Evolutionary conservation across 92 coral and sea anemone species (phyloP).

Genomic region (Paramuricea clavata): DNA sequence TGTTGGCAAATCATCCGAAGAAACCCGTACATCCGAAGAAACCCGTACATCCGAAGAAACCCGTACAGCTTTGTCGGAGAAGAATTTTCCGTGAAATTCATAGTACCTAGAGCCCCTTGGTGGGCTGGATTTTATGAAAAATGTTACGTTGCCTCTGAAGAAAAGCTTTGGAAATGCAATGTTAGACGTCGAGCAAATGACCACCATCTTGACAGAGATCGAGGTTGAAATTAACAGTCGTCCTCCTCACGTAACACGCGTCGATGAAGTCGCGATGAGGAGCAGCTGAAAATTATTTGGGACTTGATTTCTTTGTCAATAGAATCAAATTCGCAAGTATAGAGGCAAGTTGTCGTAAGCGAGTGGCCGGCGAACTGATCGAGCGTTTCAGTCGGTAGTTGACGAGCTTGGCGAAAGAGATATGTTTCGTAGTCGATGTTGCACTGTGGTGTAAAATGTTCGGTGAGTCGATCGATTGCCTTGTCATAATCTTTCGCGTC

Average conservation of each 20-base stretch:
- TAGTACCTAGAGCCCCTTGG: too few species aligned
- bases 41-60: too few species aligned
- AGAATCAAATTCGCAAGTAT: slow-evolving; percentile 11
- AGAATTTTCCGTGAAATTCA: too few species aligned
- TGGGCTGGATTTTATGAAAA: too few species aligned
- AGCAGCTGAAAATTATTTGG: slow-evolving; percentile 25
- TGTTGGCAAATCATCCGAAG: too few species aligned
- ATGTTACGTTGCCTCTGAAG: too few species aligned
- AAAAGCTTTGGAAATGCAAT: too few species aligned
- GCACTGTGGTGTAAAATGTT: slow-evolving; percentile 17
- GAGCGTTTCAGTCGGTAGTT: slow-evolving; percentile 10
- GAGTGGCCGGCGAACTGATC: slow-evolving; percentile 11
- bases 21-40: too few species aligned
- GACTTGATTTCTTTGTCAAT: slow-evolving; percentile 33
- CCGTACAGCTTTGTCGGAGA: too few species aligned
- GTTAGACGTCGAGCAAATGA: too few species aligned
- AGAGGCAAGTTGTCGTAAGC: slow-evolving; percentile 26
- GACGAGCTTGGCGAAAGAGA: slow-evolving; percentile 31
- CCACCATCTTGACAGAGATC: too few species aligned
- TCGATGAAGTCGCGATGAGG: slow-evolving; percentile 22
- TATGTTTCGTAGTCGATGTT: slow-evolving; percentile 27
- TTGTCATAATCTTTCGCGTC: not conserved
- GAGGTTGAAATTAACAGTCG: too few species aligned
- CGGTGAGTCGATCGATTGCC: not conserved
- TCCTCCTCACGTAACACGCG: not conserved